Evolutionary conservation across 2,797 vertebrate species (phyloP).

Genomic region (Remorina albescens): DNA sequence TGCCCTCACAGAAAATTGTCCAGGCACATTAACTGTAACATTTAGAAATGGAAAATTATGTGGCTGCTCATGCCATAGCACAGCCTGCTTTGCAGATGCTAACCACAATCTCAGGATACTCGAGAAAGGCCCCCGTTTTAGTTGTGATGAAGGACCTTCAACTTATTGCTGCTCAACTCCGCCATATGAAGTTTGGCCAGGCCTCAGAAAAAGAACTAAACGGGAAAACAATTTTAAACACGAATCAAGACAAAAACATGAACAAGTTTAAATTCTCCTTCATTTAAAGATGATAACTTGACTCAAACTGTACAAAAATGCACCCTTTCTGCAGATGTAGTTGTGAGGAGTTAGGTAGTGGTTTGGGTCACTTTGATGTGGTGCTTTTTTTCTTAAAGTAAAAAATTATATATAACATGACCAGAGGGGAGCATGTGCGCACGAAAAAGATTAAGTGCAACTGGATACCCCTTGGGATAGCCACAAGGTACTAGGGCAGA

Average conservation of each 20-base stretch:
- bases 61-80: background rate
- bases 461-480: conserved; percentile 3
- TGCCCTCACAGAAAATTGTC: background rate
- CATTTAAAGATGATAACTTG: background rate
- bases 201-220: background rate
- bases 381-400: conserved; percentile 2
- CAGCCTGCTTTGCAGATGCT: background rate
- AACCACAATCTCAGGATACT: background rate
- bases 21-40: background rate
- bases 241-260: background rate
- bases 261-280: background rate
- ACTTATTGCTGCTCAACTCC: too few species aligned
- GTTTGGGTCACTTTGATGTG: conserved; percentile 7
- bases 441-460: conserved; percentile 22
- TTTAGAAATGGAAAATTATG: background rate
- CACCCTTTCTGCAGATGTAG: background rate
- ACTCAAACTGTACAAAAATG: background rate
- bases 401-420: conserved; percentile 19
- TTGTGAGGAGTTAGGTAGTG: background rate
- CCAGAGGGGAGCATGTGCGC: background rate
- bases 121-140: too few species aligned
- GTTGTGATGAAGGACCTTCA: background rate
- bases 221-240: background rate
- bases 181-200: too few species aligned
- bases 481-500: conserved; percentile 7